Conservation (phyloP, 2,797 vertebrate genomes). For the Premnoplex brunnescens region DNA sequence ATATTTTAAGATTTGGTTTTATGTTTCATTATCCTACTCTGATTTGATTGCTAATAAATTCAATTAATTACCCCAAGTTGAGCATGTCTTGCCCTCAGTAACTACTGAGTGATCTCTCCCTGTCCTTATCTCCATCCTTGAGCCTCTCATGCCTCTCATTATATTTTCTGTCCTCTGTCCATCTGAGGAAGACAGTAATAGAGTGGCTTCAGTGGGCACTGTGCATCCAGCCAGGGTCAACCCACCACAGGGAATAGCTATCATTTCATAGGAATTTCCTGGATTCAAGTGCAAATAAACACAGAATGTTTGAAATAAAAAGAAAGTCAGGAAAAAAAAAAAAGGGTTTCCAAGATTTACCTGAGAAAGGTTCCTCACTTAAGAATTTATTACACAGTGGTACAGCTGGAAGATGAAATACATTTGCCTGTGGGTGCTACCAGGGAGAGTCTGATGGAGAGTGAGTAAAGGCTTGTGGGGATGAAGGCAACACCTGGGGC, state of each 20-base stretch:
- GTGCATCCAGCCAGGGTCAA: background rate
- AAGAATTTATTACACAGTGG: background rate
- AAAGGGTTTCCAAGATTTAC: background rate
- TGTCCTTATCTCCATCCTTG: background rate
- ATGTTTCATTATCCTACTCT: background rate
- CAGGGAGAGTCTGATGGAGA: background rate
- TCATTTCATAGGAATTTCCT: background rate
- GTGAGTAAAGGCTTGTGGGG: background rate
- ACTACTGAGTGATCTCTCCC: background rate
- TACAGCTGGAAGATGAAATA: background rate
- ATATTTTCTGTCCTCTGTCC: background rate
- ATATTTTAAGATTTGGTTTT: background rate
- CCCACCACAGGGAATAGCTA: background rate
- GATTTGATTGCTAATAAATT: background rate
- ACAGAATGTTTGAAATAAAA: background rate
- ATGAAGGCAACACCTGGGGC: background rate
- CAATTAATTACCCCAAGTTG: background rate
- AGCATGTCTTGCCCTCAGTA: background rate
- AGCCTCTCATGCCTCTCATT: background rate
- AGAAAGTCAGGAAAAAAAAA: background rate
- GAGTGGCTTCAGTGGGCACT: background rate
- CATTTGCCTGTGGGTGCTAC: background rate
- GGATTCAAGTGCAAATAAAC: background rate
- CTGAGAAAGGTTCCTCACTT: background rate
- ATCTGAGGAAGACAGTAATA: background rate